phyloP scores from a whole-genome alignment of 2,888 invertebrate genomes.

The Hanleya hanleyi region DNA sequence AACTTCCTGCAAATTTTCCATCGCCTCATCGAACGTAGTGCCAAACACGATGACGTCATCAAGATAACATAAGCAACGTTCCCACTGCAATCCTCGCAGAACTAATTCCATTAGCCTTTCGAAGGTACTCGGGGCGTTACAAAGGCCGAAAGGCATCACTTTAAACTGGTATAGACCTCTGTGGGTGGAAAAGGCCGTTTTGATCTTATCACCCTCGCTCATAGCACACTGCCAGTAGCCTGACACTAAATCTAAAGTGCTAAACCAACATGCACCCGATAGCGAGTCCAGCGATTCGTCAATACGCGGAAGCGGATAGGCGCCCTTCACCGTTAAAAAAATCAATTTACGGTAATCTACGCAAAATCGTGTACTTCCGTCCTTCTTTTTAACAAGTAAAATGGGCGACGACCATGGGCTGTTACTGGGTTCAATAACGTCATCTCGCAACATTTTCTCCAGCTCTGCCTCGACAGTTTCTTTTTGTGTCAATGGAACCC shows the following conservation, averaged over 20 bases:
- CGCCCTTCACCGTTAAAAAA: slow-evolving; percentile 19
- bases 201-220: slow-evolving; percentile 28
- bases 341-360: slow-evolving; percentile 54
- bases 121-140: no score
- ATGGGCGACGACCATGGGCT: slow-evolving; percentile 68
- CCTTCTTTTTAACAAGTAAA: slow-evolving; percentile 69
- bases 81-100: no score
- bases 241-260: slow-evolving; percentile 18
- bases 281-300: slow-evolving; percentile 25
- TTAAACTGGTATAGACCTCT: slow-evolving; percentile 37
- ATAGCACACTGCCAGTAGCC: slow-evolving; percentile 46
- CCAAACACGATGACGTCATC: not conserved
- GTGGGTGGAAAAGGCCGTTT: slow-evolving; percentile 42
- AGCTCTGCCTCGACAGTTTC: slow-evolving; percentile 10
- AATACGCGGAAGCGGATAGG: slow-evolving; percentile 20
- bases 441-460: slow-evolving; percentile 13
- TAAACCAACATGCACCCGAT: slow-evolving; percentile 15
- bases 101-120: no score
- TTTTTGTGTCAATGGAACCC: slow-evolving; percentile 10
- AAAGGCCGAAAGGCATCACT: no score
- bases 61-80: no score
- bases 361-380: slow-evolving; percentile 49
- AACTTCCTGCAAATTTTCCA: not conserved
- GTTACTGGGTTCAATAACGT: slow-evolving; percentile 40
- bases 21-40: not conserved